Conservation (phyloP, 2,797 vertebrate genomes). For the Pangasius krempfi region DNA sequence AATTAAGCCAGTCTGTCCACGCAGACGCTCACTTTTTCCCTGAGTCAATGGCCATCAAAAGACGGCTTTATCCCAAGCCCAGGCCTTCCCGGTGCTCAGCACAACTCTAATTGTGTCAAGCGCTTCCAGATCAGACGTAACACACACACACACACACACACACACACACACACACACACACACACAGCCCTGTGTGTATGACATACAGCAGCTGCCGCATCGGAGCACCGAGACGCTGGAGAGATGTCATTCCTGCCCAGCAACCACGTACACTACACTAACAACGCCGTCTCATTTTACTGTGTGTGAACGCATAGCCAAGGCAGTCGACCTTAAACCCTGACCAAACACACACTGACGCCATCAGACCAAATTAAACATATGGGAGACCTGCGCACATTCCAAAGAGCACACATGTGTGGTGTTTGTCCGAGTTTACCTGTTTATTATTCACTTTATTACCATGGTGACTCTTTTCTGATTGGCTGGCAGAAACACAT, state of each 20-base stretch:
- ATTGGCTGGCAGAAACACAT: not conserved
- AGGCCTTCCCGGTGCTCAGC: constrained; percentile 9
- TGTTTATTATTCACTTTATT: not conserved
- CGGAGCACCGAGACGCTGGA: not conserved
- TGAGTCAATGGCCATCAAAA: constrained; percentile 66
- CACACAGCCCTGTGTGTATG: not conserved
- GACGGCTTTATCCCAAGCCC: constrained; percentile 62
- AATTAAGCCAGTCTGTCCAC: constrained; percentile 63
- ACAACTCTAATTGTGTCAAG: constrained; percentile 41
- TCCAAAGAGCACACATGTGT: not conserved
- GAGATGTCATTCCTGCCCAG: constrained; percentile 38
- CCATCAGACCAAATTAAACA: constrained; percentile 1
- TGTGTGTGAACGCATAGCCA: constrained; percentile 24
- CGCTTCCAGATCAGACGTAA: constrained; percentile 21
- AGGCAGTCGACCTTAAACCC: constrained; percentile 9
- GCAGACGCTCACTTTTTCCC: constrained; percentile 59
- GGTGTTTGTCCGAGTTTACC: not conserved
- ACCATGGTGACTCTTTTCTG: not conserved
- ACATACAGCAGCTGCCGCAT: constrained; percentile 24
- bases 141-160: constrained; percentile 34
- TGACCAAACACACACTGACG: constrained; percentile 44
- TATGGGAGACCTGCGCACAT: not conserved
- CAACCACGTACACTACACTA: constrained; percentile 1
- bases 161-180: not conserved
- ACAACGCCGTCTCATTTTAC: constrained; percentile 30